Percentiles rank a stretch among this genome's conserved stretches.
phyloP scores from a whole-genome alignment of 2,888 invertebrate species.

The Acleris sparsana region DNA sequence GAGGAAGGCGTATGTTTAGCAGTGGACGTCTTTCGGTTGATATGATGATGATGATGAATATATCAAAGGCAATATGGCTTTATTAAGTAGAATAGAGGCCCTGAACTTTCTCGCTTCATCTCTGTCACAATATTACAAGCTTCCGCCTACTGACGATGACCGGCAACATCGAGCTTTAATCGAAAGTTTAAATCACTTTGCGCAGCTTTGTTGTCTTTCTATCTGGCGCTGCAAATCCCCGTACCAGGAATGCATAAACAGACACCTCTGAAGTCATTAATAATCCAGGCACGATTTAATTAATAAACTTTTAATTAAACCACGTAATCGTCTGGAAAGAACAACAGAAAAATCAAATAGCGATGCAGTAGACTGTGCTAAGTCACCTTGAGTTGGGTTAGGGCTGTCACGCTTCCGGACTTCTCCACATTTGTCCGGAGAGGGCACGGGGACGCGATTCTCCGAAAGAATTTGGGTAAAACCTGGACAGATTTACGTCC shows the following conservation, averaged over 20 bases:
- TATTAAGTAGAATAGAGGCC: neutral
- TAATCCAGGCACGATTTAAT: constrained; percentile 17
- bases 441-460: too few species aligned
- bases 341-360: constrained; percentile 29
- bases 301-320: constrained; percentile 28
- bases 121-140: constrained; percentile 7
- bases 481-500: too few species aligned
- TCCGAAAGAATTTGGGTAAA: too few species aligned
- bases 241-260: constrained; percentile 14
- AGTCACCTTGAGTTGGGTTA: constrained; percentile 45
- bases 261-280: constrained; percentile 26
- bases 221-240: constrained; percentile 23
- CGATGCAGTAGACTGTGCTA: constrained; percentile 43
- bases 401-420: too few species aligned
- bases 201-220: constrained; percentile 37
- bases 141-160: constrained; percentile 16
- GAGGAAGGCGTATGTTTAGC: too few species aligned
- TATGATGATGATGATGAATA: too few species aligned
- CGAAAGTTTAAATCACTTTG: constrained; percentile 60
- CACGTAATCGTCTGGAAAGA: neutral
- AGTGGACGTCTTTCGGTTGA: too few species aligned
- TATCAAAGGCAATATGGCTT: too few species aligned
- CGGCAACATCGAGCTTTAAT: constrained; percentile 45
- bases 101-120: constrained; percentile 13
- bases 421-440: too few species aligned